Evolutionary conservation across 1,140 invertebrate species (phyloP), one percentile per base, ranked within the genome.

Genomic region (Lethrus apterus): DNA sequence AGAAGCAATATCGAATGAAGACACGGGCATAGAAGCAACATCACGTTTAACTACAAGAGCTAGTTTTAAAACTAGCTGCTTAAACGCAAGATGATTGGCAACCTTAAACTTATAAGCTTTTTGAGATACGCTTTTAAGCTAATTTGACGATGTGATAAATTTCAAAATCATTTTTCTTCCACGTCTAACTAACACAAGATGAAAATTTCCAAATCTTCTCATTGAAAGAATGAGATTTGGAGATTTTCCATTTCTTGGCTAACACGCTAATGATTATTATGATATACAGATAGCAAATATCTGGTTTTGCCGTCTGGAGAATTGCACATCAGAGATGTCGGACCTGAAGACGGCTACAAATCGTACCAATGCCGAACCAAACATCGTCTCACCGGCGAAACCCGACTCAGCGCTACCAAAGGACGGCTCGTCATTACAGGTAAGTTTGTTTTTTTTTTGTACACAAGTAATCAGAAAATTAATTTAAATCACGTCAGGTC

Each of bases 361-460:
- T 87, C 83, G 48, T 94, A 91, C 64, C 89, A 93, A 65, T 98
- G 93, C 68, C 79, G 90, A 56, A 96, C 92, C 30, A 89, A 90
- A 64, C 93, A 96, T 69, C 79, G 90, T 56, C 77, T 96, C 23
- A 93, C 93, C 57, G 89, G 89, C 57, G 91, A 95, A 75, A 93
- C 90, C 50, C 78, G 90, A 66, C 74, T 93, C 47, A 95, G 91
- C 61, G 89, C 89, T 30, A 91, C 89, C 24, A 94, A 94, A 66
- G 91, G 91, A 70, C 77, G 89, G 61, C 76, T 97, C 46, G 89
- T 94, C 68, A 93, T 96, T 69, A 94, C 93, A 71, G 92, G 93
- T 96, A 80, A 82, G 83, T 58, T 15, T 32, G n/a, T 42, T 17
- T 48, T 40, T 10, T 9, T 5, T 34, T 36, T 30, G 32, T 29